Conservation (phyloP, 2,113 vertebrate genomes). For the Apteryx mantelli region DNA sequence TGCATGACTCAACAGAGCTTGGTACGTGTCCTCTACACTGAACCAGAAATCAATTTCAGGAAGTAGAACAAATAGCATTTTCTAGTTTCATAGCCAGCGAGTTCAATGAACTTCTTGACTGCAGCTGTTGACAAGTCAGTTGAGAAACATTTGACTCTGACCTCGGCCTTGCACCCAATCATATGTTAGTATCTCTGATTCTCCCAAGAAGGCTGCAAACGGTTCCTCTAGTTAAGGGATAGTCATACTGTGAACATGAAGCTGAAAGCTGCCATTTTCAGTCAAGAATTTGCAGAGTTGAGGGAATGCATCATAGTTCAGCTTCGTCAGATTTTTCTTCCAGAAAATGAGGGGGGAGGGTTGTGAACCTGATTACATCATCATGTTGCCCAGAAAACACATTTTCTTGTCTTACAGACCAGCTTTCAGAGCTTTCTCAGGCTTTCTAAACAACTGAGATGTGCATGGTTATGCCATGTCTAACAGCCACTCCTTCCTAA, state of each 20-base stretch:
- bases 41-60: background rate
- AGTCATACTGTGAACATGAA: background rate
- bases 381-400: background rate
- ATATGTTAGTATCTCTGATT: background rate
- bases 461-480: background rate
- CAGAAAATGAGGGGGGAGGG: background rate
- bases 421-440: background rate
- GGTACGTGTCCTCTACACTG: background rate
- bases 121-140: background rate
- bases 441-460: background rate
- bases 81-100: slow-evolving; percentile 4
- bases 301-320: background rate
- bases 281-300: background rate
- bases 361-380: background rate
- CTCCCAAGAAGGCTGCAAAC: slow-evolving; percentile 1
- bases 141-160: background rate
- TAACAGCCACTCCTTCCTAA: background rate
- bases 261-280: slow-evolving; percentile 30
- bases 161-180: background rate
- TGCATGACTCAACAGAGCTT: background rate
- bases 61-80: slow-evolving; percentile 17
- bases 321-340: slow-evolving; percentile 15
- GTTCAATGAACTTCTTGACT: background rate
- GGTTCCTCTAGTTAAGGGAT: background rate
- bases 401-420: background rate